These are phyloP conservation scores for Eumaeus atala DNA, from an alignment of 1,140 invertebrate genomes.

Conservation along the genomic window DNA sequence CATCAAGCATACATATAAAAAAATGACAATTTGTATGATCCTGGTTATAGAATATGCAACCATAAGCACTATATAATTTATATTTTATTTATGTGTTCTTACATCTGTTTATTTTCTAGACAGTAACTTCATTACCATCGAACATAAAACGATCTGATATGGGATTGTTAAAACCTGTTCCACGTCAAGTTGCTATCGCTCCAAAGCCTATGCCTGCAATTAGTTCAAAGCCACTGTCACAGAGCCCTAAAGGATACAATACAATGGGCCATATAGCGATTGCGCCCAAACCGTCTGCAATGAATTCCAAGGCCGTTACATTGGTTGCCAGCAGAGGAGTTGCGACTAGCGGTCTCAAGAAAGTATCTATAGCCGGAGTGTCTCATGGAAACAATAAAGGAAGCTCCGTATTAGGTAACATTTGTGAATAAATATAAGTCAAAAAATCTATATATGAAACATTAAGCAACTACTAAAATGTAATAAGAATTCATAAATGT, in stretches of 20 bases:
- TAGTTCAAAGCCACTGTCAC: slow-evolving; percentile 13
- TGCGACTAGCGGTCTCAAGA: slow-evolving; percentile 39
- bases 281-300: slow-evolving; percentile 33
- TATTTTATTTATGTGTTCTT: background rate
- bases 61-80: no score
- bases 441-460: slow-evolving; percentile 4
- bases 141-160: slow-evolving; percentile 31
- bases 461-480: no score
- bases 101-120: slow-evolving; percentile 28
- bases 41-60: no score
- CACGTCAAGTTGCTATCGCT: slow-evolving; percentile 58
- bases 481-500: no score
- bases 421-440: background rate
- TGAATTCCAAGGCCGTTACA: slow-evolving; percentile 47
- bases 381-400: slow-evolving; percentile 37
- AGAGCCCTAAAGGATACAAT: background rate
- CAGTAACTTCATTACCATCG: slow-evolving; percentile 24
- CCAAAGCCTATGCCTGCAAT: slow-evolving; percentile 45
- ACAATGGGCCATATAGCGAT: background rate
- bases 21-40: no score
- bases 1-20: no score
- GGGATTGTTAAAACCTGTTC: slow-evolving; percentile 22
- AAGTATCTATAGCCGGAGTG: slow-evolving; percentile 40
- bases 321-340: slow-evolving; percentile 29
- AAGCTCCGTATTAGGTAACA: slow-evolving; percentile 46